Evolutionary conservation across 64 coral and sea anemone species (phyloP).

Genomic region (Acropora tenuis): DNA sequence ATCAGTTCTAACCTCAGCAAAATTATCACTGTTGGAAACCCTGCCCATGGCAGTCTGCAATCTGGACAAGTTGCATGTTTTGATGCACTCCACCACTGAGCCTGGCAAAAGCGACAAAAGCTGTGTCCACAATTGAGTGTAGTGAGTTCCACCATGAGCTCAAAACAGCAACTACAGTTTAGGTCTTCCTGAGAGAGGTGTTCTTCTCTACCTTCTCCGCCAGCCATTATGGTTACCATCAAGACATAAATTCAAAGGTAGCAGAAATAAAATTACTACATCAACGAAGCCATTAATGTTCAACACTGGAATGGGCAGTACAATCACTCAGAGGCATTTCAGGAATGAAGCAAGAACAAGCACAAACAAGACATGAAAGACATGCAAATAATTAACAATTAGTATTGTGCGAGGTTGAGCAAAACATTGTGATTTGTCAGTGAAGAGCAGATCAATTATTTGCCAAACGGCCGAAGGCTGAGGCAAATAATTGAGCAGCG

Average conservation of each 20-base stretch:
- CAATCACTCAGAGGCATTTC: too few species aligned
- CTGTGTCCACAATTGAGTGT: constrained; percentile 96
- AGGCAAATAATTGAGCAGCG: too few species aligned
- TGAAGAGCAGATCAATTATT: too few species aligned
- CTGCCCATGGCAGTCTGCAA: constrained; percentile 71
- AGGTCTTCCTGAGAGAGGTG: constrained; percentile 54
- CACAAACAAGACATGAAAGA: too few species aligned
- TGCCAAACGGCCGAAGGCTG: too few species aligned
- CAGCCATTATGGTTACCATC: not conserved
- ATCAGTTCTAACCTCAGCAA: constrained; percentile 61
- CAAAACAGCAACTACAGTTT: constrained; percentile 93
- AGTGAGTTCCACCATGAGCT: constrained; percentile 95
- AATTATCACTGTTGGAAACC: constrained; percentile 82
- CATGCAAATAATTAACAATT: too few species aligned
- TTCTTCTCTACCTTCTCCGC: not conserved
- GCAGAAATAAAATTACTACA: not conserved
- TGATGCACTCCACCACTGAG: constrained; percentile 87
- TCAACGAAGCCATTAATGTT: too few species aligned
- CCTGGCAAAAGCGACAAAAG: constrained; percentile 94
- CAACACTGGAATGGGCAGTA: too few species aligned
- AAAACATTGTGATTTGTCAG: too few species aligned
- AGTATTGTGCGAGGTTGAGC: too few species aligned
- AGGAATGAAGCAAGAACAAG: too few species aligned
- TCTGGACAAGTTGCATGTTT: constrained; percentile 86
- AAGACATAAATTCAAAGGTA: not conserved